Conservation (phyloP, 2,113 vertebrate species). For the Gnathonemus echidnorhynchus region DNA sequence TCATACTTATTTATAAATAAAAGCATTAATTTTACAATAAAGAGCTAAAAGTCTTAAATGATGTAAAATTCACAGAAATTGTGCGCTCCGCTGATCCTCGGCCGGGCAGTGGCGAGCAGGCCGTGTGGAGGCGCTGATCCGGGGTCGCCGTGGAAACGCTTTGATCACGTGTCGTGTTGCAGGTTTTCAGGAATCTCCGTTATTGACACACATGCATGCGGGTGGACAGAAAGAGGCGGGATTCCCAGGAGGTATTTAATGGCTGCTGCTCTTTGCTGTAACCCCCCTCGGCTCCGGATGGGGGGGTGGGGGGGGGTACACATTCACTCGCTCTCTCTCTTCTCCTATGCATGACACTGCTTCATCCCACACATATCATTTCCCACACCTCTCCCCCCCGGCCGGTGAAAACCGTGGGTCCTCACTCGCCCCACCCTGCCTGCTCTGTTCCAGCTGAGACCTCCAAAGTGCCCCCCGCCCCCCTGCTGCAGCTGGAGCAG, state of each 20-base stretch:
- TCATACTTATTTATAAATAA: background rate
- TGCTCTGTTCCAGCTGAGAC: slow-evolving; percentile 49
- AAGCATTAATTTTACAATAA: background rate
- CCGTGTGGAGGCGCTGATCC: background rate
- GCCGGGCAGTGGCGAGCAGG: background rate
- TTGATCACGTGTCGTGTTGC: slow-evolving; percentile 50
- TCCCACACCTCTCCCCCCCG: background rate
- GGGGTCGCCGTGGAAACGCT: slow-evolving; percentile 21
- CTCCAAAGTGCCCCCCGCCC: slow-evolving; percentile 71
- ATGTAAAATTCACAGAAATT: background rate
- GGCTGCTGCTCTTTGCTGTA: slow-evolving; percentile 26
- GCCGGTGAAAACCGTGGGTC: background rate
- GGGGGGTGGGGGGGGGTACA: background rate
- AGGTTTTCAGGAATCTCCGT: slow-evolving; percentile 61
- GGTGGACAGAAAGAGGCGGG: slow-evolving; percentile 51
- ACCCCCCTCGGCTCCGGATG: background rate
- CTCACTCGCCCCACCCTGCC: background rate
- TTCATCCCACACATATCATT: background rate
- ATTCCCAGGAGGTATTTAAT: slow-evolving; percentile 62
- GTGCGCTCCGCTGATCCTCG: background rate
- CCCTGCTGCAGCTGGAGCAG: slow-evolving; percentile 90
- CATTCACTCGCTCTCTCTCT: background rate
- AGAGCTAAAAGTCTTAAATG: background rate
- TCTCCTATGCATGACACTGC: background rate
- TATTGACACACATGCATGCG: slow-evolving; percentile 57